Evolutionary conservation across 2,113 vertebrate genomes (phyloP), one percentile per base, ranked within the genome.

Genomic region (Vimba vimba): DNA sequence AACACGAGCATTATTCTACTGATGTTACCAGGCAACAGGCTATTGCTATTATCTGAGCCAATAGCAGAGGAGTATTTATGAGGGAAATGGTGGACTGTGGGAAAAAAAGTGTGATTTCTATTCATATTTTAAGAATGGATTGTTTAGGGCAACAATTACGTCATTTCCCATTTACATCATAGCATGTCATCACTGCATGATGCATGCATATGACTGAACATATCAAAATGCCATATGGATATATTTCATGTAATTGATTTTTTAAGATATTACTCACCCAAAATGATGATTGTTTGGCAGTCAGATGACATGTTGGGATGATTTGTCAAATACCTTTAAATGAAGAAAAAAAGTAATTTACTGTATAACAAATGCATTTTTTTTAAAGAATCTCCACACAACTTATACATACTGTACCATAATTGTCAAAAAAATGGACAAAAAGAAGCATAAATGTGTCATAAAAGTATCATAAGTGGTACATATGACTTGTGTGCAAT

Each of bases 1-100:
- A 45, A 39, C 66, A 77, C 86, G 86, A 86, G 82, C 87, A 87
- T 91, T 89, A 87, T 92, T 89, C 68, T 73, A 64, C 83, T 86
- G 84, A 93, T 90, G 94, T 95, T 93, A 91, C 94, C 93, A 94
- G 94, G 94, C 94, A 95, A 95, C 94, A 92, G 90, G 91, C 85
- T 91, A 91, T 88, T 91, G 86, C 91, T 84, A 82, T 85, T 71
- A 85, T 83, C 85, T 57, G 90, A 64, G 83, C 89, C 81, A 75
- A 82, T 73, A 25, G n/a, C 64, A 79, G 12, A 80, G 83, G 62
- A 33, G 86, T 82, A 88, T 25, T 52, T 55, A 50, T 25, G 36
- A 36, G 25, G 27, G 60, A 66, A 52, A 69, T 69, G 79, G 80
- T 77, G 47, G 79, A 75, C 23, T 45, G 71, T 52, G 45, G 52